phyloP scores from a whole-genome alignment of 2,113 vertebrate genomes.

The Anarhynchus alexandrinus region DNA sequence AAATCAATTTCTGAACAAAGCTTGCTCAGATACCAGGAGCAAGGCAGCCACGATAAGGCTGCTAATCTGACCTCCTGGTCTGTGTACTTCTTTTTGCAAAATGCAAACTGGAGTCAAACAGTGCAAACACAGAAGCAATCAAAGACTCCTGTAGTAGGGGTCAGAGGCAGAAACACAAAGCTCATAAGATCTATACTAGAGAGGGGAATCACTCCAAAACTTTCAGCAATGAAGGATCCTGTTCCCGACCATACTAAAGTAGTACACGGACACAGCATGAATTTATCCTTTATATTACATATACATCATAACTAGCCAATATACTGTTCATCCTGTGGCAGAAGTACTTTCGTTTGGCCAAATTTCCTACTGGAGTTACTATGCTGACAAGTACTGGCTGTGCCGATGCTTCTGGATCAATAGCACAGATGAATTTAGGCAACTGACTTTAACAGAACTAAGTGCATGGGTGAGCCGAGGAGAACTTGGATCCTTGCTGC shows the following conservation, averaged over 20 bases:
- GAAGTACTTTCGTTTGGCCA: neutral
- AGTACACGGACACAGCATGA: neutral
- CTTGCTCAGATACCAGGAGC: neutral
- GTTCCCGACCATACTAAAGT: neutral
- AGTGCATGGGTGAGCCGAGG: neutral
- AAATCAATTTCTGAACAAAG: neutral
- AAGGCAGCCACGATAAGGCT: neutral
- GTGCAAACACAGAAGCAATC: neutral
- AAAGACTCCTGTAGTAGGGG: neutral
- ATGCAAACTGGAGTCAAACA: neutral
- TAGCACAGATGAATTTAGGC: neutral
- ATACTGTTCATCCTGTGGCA: neutral
- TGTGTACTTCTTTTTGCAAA: neutral
- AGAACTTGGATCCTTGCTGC: neutral
- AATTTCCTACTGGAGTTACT: neutral
- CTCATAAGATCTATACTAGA: neutral
- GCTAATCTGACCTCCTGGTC: neutral
- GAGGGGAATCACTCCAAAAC: neutral
- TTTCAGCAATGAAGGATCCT: neutral
- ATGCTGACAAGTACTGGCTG: neutral
- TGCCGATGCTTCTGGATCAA: neutral
- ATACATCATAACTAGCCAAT: neutral
- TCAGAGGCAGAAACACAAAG: neutral
- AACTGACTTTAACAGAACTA: neutral
- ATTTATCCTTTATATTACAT: neutral